Evolutionary conservation across 2,888 invertebrate species (phyloP).

Genomic region (Merodon equestris): DNA sequence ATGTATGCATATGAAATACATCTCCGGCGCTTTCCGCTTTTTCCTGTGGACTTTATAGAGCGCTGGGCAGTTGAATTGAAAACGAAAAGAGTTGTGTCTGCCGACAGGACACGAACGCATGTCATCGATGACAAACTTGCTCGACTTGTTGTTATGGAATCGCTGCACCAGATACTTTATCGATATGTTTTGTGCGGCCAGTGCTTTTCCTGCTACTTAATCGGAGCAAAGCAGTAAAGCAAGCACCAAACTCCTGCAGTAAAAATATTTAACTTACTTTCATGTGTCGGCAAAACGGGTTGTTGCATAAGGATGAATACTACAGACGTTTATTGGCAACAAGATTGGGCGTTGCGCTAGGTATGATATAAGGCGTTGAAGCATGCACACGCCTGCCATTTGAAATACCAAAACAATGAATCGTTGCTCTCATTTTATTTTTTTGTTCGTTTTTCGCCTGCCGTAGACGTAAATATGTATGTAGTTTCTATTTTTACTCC

Average conservation of each 20-base stretch:
- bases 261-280: constrained; percentile 55
- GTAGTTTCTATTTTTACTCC: not conserved
- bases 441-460: constrained; percentile 13
- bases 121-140: constrained; percentile 37
- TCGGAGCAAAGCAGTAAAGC: constrained; percentile 3
- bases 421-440: constrained; percentile 31
- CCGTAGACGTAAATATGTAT: too few species aligned
- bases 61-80: not conserved
- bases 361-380: constrained; percentile 31
- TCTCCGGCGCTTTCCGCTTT: constrained; percentile 18
- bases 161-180: constrained; percentile 51
- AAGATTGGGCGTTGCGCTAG: constrained; percentile 45
- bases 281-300: constrained; percentile 51
- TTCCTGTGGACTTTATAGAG: constrained; percentile 33
- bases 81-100: constrained; percentile 3
- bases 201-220: constrained; percentile 38
- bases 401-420: constrained; percentile 1
- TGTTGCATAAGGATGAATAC: constrained; percentile 46
- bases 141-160: constrained; percentile 62
- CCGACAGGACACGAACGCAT: constrained; percentile 46
- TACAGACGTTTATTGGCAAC: constrained; percentile 14
- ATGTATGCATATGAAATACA: too few species aligned
- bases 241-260: constrained; percentile 27
- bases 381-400: constrained; percentile 14
- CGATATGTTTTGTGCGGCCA: constrained; percentile 31